phyloP scores from a whole-genome alignment of 2,113 vertebrate species.

The Sula dactylatra region DNA sequence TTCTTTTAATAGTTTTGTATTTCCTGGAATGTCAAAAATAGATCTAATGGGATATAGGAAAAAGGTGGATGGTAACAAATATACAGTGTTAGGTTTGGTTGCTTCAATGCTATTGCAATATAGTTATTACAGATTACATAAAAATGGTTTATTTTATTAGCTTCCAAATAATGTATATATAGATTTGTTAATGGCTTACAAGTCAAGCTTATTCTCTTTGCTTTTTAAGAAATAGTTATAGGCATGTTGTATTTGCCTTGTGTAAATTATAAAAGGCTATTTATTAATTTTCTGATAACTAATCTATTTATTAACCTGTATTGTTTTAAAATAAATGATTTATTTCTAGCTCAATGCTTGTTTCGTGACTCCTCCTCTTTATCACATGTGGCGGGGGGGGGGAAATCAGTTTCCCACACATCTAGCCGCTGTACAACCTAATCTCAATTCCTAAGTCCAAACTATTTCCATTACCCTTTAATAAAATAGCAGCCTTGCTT shows the following conservation, averaged over 20 bases:
- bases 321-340: constrained; percentile 81
- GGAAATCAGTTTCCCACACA: background rate
- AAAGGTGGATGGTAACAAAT: constrained; percentile 37
- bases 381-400: background rate
- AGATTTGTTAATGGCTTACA: constrained; percentile 68
- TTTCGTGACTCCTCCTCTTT: constrained; percentile 2
- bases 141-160: constrained; percentile 69
- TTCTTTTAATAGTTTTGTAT: background rate
- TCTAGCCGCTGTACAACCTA: background rate
- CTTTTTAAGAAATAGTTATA: constrained; percentile 72
- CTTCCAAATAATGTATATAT: constrained; percentile 61
- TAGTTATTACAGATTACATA: constrained; percentile 54
- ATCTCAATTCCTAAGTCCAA: background rate
- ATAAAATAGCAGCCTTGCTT: background rate
- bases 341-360: constrained; percentile 71
- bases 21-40: background rate
- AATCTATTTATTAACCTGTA: constrained; percentile 79
- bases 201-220: constrained; percentile 68
- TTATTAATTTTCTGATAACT: constrained; percentile 79
- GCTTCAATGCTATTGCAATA: constrained; percentile 61
- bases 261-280: constrained; percentile 78
- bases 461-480: background rate
- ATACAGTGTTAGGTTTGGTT: constrained; percentile 38
- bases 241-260: constrained; percentile 79
- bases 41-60: constrained; percentile 21